Conservation (phyloP, 2,797 vertebrate species). For the Anguilla megastoma region DNA sequence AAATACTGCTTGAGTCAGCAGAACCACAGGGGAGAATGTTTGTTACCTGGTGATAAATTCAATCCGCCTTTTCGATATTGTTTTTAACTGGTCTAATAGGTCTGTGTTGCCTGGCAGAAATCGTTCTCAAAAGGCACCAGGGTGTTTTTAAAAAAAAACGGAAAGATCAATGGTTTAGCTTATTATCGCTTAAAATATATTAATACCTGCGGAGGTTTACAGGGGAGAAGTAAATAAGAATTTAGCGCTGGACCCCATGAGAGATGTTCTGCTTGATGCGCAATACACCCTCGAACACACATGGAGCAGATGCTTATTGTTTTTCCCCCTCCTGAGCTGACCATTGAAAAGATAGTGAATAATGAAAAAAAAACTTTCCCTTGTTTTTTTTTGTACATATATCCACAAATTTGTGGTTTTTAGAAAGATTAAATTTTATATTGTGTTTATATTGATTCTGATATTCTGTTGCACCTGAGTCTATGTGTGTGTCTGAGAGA, state of each 20-base stretch:
- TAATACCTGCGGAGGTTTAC: background rate
- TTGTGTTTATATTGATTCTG: background rate
- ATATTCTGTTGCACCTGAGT: background rate
- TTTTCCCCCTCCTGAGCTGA: background rate
- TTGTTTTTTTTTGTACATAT: background rate
- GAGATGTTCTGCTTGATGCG: background rate
- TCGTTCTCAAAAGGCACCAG: background rate
- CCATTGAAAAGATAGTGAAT: background rate
- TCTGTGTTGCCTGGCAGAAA: background rate
- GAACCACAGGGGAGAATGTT: background rate
- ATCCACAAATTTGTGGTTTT: background rate
- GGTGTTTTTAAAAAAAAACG: background rate
- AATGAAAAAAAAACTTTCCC: background rate
- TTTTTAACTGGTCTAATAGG: slow-evolving; percentile 4
- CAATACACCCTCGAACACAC: background rate
- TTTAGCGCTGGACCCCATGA: background rate
- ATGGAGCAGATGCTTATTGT: background rate
- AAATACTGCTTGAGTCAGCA: background rate
- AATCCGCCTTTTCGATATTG: background rate
- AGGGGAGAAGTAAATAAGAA: background rate
- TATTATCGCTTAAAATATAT: background rate
- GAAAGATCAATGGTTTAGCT: background rate
- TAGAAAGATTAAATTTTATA: background rate
- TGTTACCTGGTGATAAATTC: background rate
- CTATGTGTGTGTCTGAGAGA: background rate